These are phyloP conservation scores for Anoura caudifer DNA, from an alignment of 2,113 vertebrate genomes.

Conservation along the genomic window DNA sequence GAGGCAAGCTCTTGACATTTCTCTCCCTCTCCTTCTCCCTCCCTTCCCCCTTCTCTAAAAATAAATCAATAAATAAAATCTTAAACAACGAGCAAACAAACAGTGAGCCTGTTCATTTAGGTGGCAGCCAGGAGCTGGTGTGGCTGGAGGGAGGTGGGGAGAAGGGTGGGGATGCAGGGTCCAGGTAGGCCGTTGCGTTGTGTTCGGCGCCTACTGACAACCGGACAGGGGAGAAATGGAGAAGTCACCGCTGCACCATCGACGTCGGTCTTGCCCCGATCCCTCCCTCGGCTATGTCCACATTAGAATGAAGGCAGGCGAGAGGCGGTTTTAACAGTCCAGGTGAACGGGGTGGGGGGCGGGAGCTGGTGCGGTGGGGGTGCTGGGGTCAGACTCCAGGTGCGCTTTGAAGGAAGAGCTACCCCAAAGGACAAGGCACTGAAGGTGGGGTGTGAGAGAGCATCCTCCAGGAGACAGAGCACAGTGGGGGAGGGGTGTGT, in stretches of 20 bases:
- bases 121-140: neutral
- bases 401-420: neutral
- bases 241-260: neutral
- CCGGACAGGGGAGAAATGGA: neutral
- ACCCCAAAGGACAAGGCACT: neutral
- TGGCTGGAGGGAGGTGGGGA: neutral
- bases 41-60: too few relatives aligned
- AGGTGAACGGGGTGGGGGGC: fast-evolving
- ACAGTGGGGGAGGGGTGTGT: too few relatives aligned
- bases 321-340: neutral
- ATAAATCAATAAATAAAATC: too few relatives aligned
- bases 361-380: neutral
- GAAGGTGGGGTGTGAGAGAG: too few relatives aligned
- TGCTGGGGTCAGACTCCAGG: neutral
- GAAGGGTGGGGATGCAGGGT: neutral
- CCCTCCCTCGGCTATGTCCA: neutral
- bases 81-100: too few relatives aligned
- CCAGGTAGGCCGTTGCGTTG: neutral
- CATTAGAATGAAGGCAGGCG: neutral
- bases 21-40: too few relatives aligned
- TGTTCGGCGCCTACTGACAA: neutral
- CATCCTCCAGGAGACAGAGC: neutral
- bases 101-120: neutral
- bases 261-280: neutral
- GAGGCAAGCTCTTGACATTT: too few relatives aligned